Percentiles rank a stretch among this genome's conserved stretches.
Evolutionary conservation across 2,113 vertebrate genomes (phyloP).

Genomic region (Setophaga petechia): DNA sequence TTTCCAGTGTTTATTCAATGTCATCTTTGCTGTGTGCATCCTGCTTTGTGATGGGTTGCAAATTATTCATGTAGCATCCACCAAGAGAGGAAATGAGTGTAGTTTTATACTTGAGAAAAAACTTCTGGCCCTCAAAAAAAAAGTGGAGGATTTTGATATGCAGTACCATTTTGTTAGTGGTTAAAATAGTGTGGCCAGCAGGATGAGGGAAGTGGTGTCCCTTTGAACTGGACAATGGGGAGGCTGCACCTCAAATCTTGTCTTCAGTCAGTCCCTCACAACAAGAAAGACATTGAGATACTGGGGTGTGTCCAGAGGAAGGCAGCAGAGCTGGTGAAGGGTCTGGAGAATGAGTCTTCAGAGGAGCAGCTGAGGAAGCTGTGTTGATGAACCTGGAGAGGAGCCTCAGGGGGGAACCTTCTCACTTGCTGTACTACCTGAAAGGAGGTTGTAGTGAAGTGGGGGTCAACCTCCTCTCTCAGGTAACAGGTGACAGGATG

Average conservation of each 20-base stretch:
- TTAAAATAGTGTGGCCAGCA: background rate
- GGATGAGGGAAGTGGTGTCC: accelerated
- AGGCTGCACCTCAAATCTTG: background rate
- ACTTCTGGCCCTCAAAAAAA: background rate
- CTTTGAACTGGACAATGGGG: background rate
- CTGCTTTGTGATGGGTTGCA: background rate
- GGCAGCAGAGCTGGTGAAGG: background rate
- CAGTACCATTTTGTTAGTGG: background rate
- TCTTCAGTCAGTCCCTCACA: too few species aligned
- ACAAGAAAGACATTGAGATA: background rate
- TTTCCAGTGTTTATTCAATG: background rate
- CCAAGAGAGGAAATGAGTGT: background rate
- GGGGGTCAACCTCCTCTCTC: background rate
- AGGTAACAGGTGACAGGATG: background rate
- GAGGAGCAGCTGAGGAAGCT: background rate
- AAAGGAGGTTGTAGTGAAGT: background rate
- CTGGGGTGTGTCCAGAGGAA: background rate
- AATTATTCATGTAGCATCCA: background rate
- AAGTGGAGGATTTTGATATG: background rate
- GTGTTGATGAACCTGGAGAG: background rate
- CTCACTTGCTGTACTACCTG: background rate
- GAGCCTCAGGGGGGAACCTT: background rate
- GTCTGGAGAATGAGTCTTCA: background rate
- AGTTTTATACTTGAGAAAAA: background rate
- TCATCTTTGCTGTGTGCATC: background rate